phyloP scores from a whole-genome alignment of 2,888 invertebrate genomes.

The Calliopum simillimum region DNA sequence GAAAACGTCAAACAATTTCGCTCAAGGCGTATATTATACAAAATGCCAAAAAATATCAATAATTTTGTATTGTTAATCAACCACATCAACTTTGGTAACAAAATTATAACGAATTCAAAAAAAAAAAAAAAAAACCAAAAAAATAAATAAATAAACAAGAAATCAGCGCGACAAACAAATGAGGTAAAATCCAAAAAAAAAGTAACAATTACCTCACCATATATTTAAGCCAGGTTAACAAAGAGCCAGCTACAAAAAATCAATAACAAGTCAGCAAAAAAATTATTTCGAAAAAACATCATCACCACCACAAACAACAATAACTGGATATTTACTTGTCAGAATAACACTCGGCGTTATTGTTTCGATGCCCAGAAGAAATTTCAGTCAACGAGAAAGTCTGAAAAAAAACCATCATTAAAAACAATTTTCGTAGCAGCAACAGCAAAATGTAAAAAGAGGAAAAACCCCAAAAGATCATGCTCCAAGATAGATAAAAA shows the following conservation, averaged over 20 bases:
- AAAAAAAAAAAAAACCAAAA: not conserved
- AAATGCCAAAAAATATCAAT: too few species aligned
- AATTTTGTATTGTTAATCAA: too few species aligned
- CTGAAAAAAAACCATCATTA: not conserved
- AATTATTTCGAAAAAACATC: too few species aligned
- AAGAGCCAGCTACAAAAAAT: conserved; percentile 8
- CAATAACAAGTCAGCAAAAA: not conserved
- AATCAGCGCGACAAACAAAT: not conserved
- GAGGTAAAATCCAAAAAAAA: not conserved
- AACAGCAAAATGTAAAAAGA: too few species aligned
- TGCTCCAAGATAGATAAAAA: too few species aligned
- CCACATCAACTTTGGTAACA: too few species aligned
- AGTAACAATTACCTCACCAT: conserved; percentile 15
- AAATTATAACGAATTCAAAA: too few species aligned
- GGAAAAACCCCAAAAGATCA: too few species aligned
- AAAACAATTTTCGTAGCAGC: conserved; percentile 1
- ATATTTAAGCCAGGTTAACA: conserved; percentile 4
- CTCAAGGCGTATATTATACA: too few species aligned
- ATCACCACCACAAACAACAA: too few species aligned
- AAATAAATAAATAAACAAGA: not conserved
- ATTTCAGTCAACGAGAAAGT: not conserved
- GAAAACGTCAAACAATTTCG: too few species aligned
- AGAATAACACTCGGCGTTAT: conserved; percentile 1
- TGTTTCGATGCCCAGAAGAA: not conserved
- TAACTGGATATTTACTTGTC: too few species aligned